Evolutionary conservation across 2,113 vertebrate species (phyloP), one percentile per base, ranked within the genome.

Genomic region (Equus przewalskii): DNA sequence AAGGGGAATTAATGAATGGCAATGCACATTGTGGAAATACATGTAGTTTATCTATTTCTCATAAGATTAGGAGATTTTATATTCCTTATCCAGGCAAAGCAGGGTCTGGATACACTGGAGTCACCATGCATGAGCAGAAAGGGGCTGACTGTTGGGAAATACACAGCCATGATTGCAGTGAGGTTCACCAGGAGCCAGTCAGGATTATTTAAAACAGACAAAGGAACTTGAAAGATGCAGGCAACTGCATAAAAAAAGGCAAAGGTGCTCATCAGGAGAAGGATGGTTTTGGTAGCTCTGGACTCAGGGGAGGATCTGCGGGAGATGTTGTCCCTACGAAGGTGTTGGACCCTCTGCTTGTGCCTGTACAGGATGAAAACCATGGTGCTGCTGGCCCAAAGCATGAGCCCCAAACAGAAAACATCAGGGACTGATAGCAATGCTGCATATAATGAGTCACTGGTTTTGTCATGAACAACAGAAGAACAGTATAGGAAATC

Each of bases 281-380:
- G 79, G 67, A 92, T 62, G 78, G 54, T 72, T 70, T 81, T n/a
- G 6, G 89, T 80, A 44, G 64, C 76, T 70, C 36, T 70, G 36
- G 51, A 70, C 51, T 58, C 30, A 18, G 54, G 46, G 30, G 21
- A 56, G 14, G 5, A 79, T 1, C 15, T 19, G 49, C 46, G 6
- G 67, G 21, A 64, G 24, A 33, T 1, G 0, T 15, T 22, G 16
- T 30, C 67, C 16, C 28, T 75, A 7, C 33, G 22, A 46, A 67
- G 12, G 19, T 67, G 60, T n/a, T 72, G 30, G 51, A 82, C 49
- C 22, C 10, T 24, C 15, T 89, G 65, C 44, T 73, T 46, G 30
- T 75, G 46, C 14, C 58, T 65, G 28, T 49, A 13, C 4, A 49
- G 22, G 30, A 30, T 36, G 58, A 90, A 56, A 18, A 56, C 19